Conservation (phyloP, 1,140 invertebrate genomes). For the Eriocheir sinensis region DNA sequence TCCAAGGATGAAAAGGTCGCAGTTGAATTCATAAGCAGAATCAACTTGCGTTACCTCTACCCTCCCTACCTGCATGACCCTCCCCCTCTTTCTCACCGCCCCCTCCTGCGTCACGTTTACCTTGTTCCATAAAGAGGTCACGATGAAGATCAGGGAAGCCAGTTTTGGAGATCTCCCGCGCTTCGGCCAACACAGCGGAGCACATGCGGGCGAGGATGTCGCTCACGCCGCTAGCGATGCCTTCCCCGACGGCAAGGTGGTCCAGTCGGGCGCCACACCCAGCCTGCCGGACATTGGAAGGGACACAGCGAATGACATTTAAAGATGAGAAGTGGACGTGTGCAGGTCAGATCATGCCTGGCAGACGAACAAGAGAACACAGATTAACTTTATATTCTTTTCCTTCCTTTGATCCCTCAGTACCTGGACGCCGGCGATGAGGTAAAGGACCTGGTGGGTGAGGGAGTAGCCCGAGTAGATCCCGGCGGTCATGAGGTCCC, state of each 20-base stretch:
- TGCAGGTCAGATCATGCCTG: too few relatives aligned
- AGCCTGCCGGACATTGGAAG: not conserved
- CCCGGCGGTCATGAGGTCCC: not conserved
- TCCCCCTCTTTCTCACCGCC: conserved; percentile 7
- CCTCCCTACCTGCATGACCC: too few relatives aligned
- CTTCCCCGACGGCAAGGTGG: not conserved
- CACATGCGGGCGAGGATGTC: not conserved
- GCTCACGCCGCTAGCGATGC: not conserved
- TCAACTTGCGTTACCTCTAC: too few relatives aligned
- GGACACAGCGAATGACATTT: too few relatives aligned
- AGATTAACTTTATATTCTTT: not conserved
- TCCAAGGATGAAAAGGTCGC: too few relatives aligned
- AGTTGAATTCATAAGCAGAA: too few relatives aligned
- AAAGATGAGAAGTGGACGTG: too few relatives aligned
- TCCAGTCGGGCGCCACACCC: not conserved
- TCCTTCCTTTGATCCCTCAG: too few relatives aligned
- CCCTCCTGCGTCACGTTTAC: not conserved
- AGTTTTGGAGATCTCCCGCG: not conserved
- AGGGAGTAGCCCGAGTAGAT: not conserved
- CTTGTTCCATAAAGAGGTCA: not conserved
- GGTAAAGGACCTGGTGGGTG: not conserved
- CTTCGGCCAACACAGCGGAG: not conserved
- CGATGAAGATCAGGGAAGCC: not conserved
- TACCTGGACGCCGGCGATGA: conserved; percentile 25
- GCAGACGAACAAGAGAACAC: too few relatives aligned